phyloP scores from a whole-genome alignment of 1,140 invertebrate species.

The Protaetia brevitarsis region DNA sequence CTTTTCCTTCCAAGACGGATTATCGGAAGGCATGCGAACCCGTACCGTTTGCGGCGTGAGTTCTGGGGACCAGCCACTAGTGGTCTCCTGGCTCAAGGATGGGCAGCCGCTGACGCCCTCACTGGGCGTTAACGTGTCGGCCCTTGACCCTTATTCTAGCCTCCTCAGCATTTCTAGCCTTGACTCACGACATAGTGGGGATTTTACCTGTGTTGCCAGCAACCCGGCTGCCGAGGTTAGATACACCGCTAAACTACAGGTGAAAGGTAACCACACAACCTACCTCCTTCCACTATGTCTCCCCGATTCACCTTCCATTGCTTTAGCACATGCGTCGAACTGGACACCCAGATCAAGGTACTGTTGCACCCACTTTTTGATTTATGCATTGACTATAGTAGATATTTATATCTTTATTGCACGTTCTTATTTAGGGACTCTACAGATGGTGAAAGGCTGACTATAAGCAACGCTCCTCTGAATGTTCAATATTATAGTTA shows the following conservation, averaged over 20 bases:
- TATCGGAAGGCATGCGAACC: conserved; percentile 80
- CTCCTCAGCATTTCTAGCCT: conserved; percentile 75
- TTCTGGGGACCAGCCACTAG: conserved; percentile 72
- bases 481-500: no score
- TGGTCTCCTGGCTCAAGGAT: conserved; percentile 77
- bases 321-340: conserved; percentile 54
- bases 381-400: conserved; percentile 26
- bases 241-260: conserved; percentile 75
- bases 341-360: conserved; percentile 47
- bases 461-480: not conserved
- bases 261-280: conserved; percentile 68
- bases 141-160: conserved; percentile 71
- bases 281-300: conserved; percentile 35
- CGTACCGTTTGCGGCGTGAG: conserved; percentile 81
- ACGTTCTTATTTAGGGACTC: not conserved
- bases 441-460: not conserved
- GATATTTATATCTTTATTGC: conserved; percentile 24
- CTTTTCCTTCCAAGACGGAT: conserved; percentile 77
- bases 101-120: conserved; percentile 62
- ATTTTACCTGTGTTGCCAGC: conserved; percentile 78
- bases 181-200: conserved; percentile 69
- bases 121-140: conserved; percentile 65
- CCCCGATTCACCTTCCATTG: conserved; percentile 49
- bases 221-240: conserved; percentile 75
- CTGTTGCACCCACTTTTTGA: conserved; percentile 48